Percentiles rank a stretch among this genome's conserved stretches.
These are phyloP conservation scores for Drosophila navojoa DNA, from an alignment of 1,140 invertebrate genomes.

Conservation along the genomic window DNA sequence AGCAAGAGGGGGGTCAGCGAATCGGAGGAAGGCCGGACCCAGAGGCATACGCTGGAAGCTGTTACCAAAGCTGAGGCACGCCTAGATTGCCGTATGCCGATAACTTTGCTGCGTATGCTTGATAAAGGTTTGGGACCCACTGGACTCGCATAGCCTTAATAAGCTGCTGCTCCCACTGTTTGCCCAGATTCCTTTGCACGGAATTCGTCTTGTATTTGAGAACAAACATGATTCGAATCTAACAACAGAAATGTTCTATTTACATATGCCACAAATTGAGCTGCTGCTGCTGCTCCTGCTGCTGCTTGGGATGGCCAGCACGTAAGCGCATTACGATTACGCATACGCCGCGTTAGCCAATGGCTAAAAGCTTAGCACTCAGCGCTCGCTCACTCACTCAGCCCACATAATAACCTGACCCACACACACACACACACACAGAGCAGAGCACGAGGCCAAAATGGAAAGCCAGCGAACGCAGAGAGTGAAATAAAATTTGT, in stretches of 20 bases:
- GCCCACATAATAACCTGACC: constrained; percentile 76
- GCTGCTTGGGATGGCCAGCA: constrained; percentile 58
- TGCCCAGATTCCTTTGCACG: constrained; percentile 48
- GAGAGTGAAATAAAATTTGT: constrained; percentile 67
- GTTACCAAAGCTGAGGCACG: constrained; percentile 4
- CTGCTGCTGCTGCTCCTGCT: neutral
- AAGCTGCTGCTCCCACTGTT: constrained; percentile 20
- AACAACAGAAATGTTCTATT: constrained; percentile 75
- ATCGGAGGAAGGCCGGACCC: too few species aligned
- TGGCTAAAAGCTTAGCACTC: constrained; percentile 61
- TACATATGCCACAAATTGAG: constrained; percentile 59
- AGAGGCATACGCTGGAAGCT: neutral
- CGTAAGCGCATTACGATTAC: constrained; percentile 69
- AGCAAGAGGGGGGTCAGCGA: neutral
- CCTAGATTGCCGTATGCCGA: constrained; percentile 28
- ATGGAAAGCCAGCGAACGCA: constrained; percentile 38
- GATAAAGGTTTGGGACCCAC: constrained; percentile 43
- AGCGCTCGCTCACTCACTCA: constrained; percentile 67
- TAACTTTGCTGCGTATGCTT: constrained; percentile 43
- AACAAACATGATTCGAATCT: constrained; percentile 68
- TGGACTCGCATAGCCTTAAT: constrained; percentile 40
- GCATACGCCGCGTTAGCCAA: constrained; percentile 69
- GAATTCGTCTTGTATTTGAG: constrained; percentile 45
- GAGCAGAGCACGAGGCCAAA: constrained; percentile 9
- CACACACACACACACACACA: constrained; percentile 37